Evolutionary conservation across 2,797 vertebrate species (phyloP).

Genomic region (Sebastes kiyomatsui): DNA sequence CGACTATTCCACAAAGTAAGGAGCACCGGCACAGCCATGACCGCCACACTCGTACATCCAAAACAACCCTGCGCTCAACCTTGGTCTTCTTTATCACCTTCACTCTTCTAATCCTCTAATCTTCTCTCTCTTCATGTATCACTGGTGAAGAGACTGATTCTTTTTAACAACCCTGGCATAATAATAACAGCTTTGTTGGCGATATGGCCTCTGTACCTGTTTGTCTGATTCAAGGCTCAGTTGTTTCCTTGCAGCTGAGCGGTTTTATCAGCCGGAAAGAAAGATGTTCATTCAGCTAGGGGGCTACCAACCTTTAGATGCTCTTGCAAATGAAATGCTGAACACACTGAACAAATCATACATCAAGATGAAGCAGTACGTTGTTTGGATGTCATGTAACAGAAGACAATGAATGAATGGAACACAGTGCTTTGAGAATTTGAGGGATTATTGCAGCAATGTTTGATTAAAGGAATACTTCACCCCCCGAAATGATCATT

Average conservation of each 20-base stretch:
- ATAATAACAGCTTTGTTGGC: background rate
- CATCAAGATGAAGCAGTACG: background rate
- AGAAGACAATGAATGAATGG: too few species aligned
- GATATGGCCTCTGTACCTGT: background rate
- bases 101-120: background rate
- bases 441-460: too few species aligned
- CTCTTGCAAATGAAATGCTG: background rate
- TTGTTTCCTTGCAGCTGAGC: background rate
- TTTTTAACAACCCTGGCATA: background rate
- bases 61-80: background rate
- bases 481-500: too few species aligned
- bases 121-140: background rate
- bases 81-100: background rate
- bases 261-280: background rate
- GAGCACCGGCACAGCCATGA: background rate
- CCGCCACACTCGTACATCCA: background rate
- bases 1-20: background rate
- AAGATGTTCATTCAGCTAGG: background rate
- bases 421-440: too few species aligned
- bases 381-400: too few species aligned
- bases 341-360: background rate
- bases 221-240: background rate
- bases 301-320: background rate
- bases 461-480: too few species aligned
- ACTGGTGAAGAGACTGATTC: background rate